Conservation (phyloP, 2,888 invertebrate species). For the Drosophila yooni region DNA sequence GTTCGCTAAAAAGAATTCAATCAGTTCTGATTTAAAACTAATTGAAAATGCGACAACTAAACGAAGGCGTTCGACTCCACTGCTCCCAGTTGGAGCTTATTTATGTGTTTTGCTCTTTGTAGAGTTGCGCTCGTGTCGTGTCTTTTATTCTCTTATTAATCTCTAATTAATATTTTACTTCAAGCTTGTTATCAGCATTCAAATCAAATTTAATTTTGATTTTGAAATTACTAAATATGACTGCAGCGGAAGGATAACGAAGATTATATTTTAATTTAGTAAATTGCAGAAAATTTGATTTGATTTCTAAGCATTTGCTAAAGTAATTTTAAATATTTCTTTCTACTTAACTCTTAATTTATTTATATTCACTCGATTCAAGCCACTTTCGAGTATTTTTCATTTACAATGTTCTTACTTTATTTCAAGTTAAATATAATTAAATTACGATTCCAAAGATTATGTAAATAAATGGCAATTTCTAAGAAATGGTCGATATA, state of each 20-base stretch:
- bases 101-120: not conserved
- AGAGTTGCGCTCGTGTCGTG: constrained; percentile 9
- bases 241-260: not conserved
- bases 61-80: constrained; percentile 20
- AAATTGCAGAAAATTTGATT: not conserved
- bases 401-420: not conserved
- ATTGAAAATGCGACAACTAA: constrained; percentile 74
- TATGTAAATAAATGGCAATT: not conserved
- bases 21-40: constrained; percentile 79
- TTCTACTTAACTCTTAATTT: not conserved
- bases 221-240: not conserved
- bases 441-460: not conserved
- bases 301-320: not conserved
- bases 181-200: not conserved
- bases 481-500: not conserved
- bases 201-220: not conserved
- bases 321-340: not conserved
- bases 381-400: not conserved
- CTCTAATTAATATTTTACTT: not conserved
- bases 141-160: not conserved
- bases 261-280: not conserved
- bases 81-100: not conserved
- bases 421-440: not conserved
- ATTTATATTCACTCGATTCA: not conserved
- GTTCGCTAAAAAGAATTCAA: constrained; percentile 67